These are phyloP conservation scores for Poecilus cupreus DNA, from an alignment of 2,888 invertebrate species.

Conservation along the genomic window DNA sequence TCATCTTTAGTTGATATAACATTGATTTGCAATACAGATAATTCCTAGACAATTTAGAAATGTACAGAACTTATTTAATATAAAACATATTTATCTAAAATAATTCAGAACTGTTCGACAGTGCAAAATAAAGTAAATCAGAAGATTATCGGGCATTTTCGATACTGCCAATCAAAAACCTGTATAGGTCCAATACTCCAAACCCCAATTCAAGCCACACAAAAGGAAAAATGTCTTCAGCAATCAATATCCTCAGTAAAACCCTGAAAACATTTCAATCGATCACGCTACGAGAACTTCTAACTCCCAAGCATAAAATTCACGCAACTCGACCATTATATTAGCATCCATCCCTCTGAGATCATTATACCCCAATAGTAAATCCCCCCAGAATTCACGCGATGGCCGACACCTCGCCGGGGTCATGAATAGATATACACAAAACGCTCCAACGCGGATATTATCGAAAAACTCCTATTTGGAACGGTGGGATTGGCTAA, in stretches of 20 bases:
- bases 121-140: no score
- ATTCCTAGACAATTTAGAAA: no score
- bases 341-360: constrained; percentile 23
- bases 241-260: neutral
- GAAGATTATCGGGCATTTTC: no score
- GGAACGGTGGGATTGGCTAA: neutral
- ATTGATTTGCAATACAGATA: no score
- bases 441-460: neutral
- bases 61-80: no score
- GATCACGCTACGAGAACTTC: neutral
- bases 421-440: neutral
- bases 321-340: constrained; percentile 41
- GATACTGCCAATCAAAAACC: no score
- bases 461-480: neutral
- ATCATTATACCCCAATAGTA: constrained; percentile 18
- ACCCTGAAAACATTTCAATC: neutral
- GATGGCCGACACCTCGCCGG: neutral
- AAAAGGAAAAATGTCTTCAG: no score
- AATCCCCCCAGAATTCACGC: neutral
- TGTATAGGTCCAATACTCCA: no score
- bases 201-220: no score
- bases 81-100: no score
- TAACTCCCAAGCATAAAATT: constrained; percentile 27
- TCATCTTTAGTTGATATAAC: no score
- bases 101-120: no score